These are phyloP conservation scores for Thysanoteuthis rhombus DNA, from an alignment of 2,888 invertebrate species.

Conservation along the genomic window DNA sequence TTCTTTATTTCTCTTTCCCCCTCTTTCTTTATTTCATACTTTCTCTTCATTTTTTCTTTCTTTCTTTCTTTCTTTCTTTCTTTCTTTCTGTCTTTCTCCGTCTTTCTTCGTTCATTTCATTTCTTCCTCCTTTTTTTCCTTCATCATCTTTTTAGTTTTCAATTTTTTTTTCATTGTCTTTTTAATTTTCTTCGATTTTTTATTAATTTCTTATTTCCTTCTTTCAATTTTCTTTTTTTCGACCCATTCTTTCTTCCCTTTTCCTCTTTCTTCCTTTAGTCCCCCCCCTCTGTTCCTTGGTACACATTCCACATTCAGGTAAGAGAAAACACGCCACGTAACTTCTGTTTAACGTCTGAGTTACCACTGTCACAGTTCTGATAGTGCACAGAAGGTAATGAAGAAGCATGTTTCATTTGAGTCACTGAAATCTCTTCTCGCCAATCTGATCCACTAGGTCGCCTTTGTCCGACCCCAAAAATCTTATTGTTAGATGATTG, in stretches of 20 bases:
- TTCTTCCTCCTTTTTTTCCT: too few relatives aligned
- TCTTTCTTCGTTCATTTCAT: too few relatives aligned
- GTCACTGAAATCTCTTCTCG: neutral
- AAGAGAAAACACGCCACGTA: neutral
- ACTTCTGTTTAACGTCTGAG: neutral
- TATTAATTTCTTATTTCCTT: neutral
- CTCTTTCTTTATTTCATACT: too few relatives aligned
- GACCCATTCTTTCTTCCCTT: neutral
- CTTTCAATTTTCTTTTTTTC: neutral
- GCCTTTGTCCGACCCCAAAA: neutral
- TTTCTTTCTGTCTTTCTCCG: neutral
- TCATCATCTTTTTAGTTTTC: neutral
- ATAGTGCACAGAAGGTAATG: neutral
- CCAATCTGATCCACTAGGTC: neutral
- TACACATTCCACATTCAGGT: neutral
- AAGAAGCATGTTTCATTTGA: neutral
- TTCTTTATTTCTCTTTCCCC: too few relatives aligned
- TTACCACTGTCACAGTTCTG: neutral
- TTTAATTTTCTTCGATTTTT: neutral
- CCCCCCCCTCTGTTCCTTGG: too few relatives aligned
- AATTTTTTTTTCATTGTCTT: neutral
- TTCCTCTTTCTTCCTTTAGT: neutral
- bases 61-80: neutral
- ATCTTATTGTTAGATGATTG: too few relatives aligned
- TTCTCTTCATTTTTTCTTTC: too few relatives aligned